phyloP scores from a whole-genome alignment of 2,888 invertebrate genomes.

The Cephus nigrinus region DNA sequence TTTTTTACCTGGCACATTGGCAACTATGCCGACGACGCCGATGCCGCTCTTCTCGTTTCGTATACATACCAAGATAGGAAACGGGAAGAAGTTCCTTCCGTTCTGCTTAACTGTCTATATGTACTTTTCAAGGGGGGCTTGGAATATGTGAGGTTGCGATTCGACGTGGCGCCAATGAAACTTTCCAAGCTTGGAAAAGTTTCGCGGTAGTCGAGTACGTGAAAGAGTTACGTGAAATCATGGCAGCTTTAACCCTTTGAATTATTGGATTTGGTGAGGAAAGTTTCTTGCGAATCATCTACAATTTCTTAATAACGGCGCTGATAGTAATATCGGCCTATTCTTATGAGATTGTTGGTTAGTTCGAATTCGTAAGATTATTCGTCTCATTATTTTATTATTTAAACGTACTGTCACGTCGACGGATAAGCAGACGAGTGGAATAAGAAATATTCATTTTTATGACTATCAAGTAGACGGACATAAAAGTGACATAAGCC shows the following conservation, averaged over 20 bases:
- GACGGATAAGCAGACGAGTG: background rate
- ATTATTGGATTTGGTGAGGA: background rate
- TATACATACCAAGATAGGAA: background rate
- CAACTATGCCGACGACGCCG: background rate
- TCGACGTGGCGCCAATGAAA: background rate
- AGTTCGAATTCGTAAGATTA: background rate
- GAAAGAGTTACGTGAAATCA: background rate
- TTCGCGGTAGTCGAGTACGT: background rate
- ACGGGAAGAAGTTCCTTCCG: background rate
- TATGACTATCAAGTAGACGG: slow-evolving; percentile 22
- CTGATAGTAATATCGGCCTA: background rate
- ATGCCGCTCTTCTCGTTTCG: background rate
- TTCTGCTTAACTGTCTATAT: background rate
- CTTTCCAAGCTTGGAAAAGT: background rate
- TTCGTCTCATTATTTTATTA: background rate
- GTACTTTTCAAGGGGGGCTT: background rate
- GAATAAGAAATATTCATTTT: slow-evolving; percentile 20
- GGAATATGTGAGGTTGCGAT: background rate
- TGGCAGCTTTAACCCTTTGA: background rate
- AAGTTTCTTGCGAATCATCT: background rate
- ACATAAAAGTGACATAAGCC: slow-evolving; percentile 15
- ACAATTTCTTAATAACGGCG: background rate
- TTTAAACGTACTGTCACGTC: background rate
- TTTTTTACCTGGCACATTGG: background rate
- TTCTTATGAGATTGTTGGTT: background rate